phyloP scores from a whole-genome alignment of 2,888 invertebrate genomes.

The Matsumyia berberina region DNA sequence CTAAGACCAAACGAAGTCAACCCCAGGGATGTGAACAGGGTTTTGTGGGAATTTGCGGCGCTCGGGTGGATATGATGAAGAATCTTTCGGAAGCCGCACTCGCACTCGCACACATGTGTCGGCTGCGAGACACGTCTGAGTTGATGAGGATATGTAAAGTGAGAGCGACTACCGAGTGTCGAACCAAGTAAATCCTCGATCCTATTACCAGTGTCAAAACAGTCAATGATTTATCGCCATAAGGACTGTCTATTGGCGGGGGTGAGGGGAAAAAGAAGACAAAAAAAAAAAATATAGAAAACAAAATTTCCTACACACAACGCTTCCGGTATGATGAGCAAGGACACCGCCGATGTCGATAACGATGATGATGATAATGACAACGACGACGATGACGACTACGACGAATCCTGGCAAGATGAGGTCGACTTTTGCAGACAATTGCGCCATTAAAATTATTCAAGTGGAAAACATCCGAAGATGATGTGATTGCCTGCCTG shows the following conservation, averaged over 20 bases:
- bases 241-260: conserved; percentile 28
- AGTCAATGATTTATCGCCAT: conserved; percentile 72
- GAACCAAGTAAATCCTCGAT: conserved; percentile 64
- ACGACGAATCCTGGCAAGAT: conserved; percentile 58
- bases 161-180: conserved; percentile 21
- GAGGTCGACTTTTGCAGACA: conserved; percentile 74
- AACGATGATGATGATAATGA: conserved; percentile 52
- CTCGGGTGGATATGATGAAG: conserved; percentile 71
- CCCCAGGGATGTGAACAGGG: conserved; percentile 51
- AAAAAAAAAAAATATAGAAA: conserved; percentile 25
- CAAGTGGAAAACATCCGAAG: conserved; percentile 71
- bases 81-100: conserved; percentile 52
- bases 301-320: conserved; percentile 39
- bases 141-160: conserved; percentile 62
- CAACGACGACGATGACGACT: conserved; percentile 33
- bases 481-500: conserved; percentile 63
- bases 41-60: conserved; percentile 38
- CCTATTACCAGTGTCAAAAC: conserved; percentile 74
- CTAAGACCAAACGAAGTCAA: conserved; percentile 67
- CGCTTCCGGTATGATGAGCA: conserved; percentile 49
- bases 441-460: conserved; percentile 74
- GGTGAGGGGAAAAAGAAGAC: background rate
- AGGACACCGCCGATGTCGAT: conserved; percentile 46
- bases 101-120: conserved; percentile 18
- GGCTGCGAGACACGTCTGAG: conserved; percentile 31